Percentiles rank a stretch among this genome's conserved stretches.
Evolutionary conservation across 2,888 invertebrate species (phyloP).

Genomic region (Caenorhabditis sp.): DNA sequence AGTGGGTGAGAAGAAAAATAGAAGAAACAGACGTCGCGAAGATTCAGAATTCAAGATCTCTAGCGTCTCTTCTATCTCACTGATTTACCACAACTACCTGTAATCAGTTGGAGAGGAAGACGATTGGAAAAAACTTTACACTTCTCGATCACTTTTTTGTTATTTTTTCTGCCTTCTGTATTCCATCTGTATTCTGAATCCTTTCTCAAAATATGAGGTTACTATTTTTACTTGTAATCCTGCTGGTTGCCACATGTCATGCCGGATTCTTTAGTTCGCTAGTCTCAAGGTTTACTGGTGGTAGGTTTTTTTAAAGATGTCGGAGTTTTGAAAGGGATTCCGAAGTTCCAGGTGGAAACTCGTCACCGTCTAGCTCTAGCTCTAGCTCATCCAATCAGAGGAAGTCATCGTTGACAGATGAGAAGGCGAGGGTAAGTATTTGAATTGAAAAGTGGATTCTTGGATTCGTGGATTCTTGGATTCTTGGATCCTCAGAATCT

Average conservation of each 20-base stretch:
- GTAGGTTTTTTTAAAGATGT: not conserved
- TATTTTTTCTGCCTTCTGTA: slow-evolving; percentile 1
- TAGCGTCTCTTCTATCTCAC: slow-evolving; percentile 5
- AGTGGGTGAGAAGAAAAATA: not conserved
- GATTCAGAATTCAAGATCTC: slow-evolving; percentile 10
- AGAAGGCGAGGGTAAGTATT: slow-evolving; percentile 77
- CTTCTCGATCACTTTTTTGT: not conserved
- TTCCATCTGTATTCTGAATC: not conserved
- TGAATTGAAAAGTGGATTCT: not conserved
- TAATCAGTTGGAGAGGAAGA: not conserved
- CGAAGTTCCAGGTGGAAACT: slow-evolving; percentile 36
- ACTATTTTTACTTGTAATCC: not conserved
- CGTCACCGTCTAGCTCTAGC: slow-evolving; percentile 21
- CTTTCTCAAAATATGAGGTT: slow-evolving; percentile 36
- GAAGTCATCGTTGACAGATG: slow-evolving; percentile 71
- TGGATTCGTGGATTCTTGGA: not conserved
- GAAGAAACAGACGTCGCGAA: not conserved
- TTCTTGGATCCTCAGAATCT: not conserved
- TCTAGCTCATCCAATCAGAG: slow-evolving; percentile 35
- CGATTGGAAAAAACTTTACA: slow-evolving; percentile 32
- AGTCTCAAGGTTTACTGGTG: slow-evolving; percentile 53
- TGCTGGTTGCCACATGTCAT: slow-evolving; percentile 28
- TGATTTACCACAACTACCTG: not conserved
- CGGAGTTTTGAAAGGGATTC: not conserved
- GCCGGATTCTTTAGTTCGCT: slow-evolving; percentile 64